Evolutionary conservation across 2,797 vertebrate genomes (phyloP), one percentile per base, ranked within the genome.

Genomic region (Acridotheres tristis): DNA sequence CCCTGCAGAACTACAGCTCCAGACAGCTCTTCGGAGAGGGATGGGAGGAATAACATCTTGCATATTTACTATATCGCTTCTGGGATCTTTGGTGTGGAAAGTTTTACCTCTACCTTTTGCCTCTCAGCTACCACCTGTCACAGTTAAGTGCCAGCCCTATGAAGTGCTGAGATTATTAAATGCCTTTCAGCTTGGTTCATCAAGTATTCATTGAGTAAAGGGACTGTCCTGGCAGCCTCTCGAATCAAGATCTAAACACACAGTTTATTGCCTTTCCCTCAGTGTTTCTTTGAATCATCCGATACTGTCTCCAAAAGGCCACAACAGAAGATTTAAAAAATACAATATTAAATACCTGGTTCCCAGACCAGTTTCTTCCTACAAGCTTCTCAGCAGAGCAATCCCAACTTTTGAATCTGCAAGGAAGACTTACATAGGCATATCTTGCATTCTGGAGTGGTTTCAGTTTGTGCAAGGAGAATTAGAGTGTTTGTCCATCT

Each of bases 1-100:
- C 42, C 30, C 45, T 16, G 13, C 32, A 26, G 36, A 85, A 27
- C 32, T 23, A 47, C 61, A 66, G 8, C 36, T 54, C 42, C 20
- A 67, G 29, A 36, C 9, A 63, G 19, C 25, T 16, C 32, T 32
- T 68, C 1, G 1, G 65, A 38, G 17, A 48, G 17, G 16, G 13
- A 47, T 14, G 26, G 29, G 6, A 69, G 21, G 7, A 69, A 5
- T 43, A 78, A 50, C 1, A 7, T 3, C 12, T 0, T 51, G 18
- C 7, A 13, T 26, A 43, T 59, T 58, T 84, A 43, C 34, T 55
- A 13, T 9, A 32, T 2, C 10, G 36, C 17, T 75, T 54, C 36
- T 66, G 23, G 34, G 8, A 51, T 50, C 47, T 80, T 51, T 36
- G 10, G 25, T 58, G 48, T 29, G 51, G n/a, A 47, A 62, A 43